Percentiles rank a stretch among this genome's conserved stretches.
phyloP scores from a whole-genome alignment of 2,888 invertebrate genomes.

The Helleia helle region DNA sequence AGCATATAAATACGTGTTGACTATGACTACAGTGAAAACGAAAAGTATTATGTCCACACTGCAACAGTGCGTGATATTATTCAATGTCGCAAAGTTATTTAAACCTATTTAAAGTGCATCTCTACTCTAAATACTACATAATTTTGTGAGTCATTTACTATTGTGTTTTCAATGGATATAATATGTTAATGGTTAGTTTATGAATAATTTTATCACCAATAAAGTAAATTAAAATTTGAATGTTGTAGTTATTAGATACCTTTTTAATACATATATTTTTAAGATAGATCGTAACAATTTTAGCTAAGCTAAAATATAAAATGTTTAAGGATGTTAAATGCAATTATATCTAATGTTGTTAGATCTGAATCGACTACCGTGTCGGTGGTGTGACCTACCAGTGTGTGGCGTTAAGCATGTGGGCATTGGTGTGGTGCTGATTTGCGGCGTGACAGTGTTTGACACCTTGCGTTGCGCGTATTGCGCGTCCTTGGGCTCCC shows the following conservation, averaged over 20 bases:
- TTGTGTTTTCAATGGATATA: too few relatives aligned
- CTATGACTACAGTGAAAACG: not conserved
- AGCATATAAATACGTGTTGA: not conserved
- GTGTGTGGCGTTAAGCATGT: conserved; percentile 71
- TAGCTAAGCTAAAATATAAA: too few relatives aligned
- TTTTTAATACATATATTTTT: too few relatives aligned
- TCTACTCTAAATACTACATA: too few relatives aligned
- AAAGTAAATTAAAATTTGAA: too few relatives aligned
- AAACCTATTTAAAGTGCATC: not conserved
- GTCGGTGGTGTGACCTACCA: conserved; percentile 63
- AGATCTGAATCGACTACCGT: too few relatives aligned
- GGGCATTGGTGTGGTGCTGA: conserved; percentile 72
- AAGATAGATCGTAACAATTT: too few relatives aligned
- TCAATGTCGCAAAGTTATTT: not conserved
- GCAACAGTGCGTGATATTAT: not conserved
- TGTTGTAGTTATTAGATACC: too few relatives aligned
- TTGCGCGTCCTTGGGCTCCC: conserved; percentile 84
- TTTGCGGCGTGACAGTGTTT: conserved; percentile 64
- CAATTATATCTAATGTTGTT: too few relatives aligned
- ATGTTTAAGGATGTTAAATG: too few relatives aligned
- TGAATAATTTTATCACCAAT: too few relatives aligned
- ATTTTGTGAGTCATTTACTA: not conserved
- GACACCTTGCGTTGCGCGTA: conserved; percentile 69
- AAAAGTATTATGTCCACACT: not conserved
- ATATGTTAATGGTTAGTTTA: too few relatives aligned